Percentiles rank a stretch among this genome's conserved stretches.
phyloP scores from a whole-genome alignment of 2,797 vertebrate species.

The Sebastes dallii region DNA sequence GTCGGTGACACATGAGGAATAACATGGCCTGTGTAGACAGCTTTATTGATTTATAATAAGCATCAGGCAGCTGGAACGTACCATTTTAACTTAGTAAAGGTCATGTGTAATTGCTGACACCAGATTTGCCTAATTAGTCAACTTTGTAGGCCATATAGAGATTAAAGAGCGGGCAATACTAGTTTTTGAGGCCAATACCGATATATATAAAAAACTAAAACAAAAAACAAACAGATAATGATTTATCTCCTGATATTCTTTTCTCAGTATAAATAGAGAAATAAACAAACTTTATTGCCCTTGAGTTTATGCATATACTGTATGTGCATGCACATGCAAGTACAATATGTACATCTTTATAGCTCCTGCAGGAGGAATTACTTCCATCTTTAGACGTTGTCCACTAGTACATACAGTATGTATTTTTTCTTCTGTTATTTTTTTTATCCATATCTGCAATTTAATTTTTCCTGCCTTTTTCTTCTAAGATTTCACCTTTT shows the following conservation, averaged over 20 bases:
- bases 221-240: neutral
- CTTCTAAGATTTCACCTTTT: neutral
- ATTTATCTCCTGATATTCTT: neutral
- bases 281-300: neutral
- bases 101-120: neutral
- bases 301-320: neutral
- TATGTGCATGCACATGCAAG: neutral
- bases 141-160: neutral
- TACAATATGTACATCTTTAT: neutral
- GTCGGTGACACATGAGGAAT: neutral
- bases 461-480: neutral
- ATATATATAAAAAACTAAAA: neutral
- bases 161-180: neutral
- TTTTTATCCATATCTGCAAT: too few species aligned
- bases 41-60: neutral
- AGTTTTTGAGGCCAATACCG: neutral
- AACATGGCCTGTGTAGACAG: neutral
- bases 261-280: neutral
- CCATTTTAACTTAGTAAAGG: neutral
- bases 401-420: neutral
- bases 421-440: neutral
- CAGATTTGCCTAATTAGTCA: neutral
- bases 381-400: neutral
- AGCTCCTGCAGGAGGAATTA: neutral
- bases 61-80: neutral